A percentile compares a stretch with the other conserved stretches of the same genome.
Conservation (phyloP, 2,888 invertebrate genomes). For the Drosophila flavopinicola region DNA sequence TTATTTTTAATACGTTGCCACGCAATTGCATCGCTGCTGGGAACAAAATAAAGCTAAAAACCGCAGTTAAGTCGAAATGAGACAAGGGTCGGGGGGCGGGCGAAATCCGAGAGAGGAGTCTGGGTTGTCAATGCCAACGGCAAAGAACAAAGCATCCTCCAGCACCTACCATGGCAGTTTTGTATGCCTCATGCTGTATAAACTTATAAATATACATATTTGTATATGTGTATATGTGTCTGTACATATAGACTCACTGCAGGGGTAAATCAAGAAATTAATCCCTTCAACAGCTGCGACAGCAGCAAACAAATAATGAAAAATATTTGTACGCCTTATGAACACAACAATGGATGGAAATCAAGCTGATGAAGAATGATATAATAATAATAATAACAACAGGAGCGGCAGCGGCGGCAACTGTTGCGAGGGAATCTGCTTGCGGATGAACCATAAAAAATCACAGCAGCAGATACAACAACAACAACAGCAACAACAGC, state of each 20-base stretch:
- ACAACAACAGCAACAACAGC: constrained; percentile 44
- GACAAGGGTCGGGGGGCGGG: not conserved
- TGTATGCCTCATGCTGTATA: not conserved
- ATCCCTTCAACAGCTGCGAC: constrained; percentile 80
- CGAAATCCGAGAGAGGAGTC: not conserved
- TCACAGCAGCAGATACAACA: constrained; percentile 53
- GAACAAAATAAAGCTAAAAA: constrained; percentile 37
- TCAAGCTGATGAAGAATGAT: constrained; percentile 80
- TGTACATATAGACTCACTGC: constrained; percentile 31
- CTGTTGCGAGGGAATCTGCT: constrained; percentile 26
- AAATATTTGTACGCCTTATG: constrained; percentile 73
- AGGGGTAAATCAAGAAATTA: constrained; percentile 82
- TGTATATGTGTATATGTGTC: constrained; percentile 8
- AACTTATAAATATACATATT: constrained; percentile 12
- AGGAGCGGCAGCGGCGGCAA: constrained; percentile 25
- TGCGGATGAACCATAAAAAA: constrained; percentile 76
- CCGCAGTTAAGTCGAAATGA: constrained; percentile 39
- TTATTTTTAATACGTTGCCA: constrained; percentile 73
- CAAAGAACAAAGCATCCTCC: constrained; percentile 60
- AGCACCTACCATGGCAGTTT: constrained; percentile 27
- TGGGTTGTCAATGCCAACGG: constrained; percentile 46
- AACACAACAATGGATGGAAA: constrained; percentile 79
- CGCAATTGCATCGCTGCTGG: constrained; percentile 68
- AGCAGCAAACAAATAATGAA: constrained; percentile 76
- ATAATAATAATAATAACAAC: constrained; percentile 70